Base-by-base conservation (phyloP, 2,888 invertebrate species). In the Diaperis boleti region DNA sequence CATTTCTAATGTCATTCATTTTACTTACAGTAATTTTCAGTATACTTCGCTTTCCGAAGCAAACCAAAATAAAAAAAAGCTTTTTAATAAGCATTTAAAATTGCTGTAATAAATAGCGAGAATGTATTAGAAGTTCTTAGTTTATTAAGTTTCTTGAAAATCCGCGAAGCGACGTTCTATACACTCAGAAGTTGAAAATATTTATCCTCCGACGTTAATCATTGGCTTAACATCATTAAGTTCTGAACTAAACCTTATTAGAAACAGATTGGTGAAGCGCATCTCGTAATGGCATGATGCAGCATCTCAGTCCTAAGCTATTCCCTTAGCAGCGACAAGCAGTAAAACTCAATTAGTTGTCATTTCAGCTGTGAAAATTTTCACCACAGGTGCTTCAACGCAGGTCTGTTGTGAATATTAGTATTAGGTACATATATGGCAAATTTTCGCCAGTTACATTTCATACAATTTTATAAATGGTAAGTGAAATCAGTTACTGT, bases 311-410 rank as follows among this genome's bases (percentile, higher is more conserved):
- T 29, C 39, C 37, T 52, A 52, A 52, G 52, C 37, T 15, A 52
- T 52, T 52, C 52, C 52, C 52, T 52, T 20, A 50, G 50, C 14
- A 52, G 39, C 26, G 22, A 13, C 22, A 52, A 37, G 52, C 52
- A 52, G 52, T 52, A 52, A 52, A 52, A 52, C 52, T 52, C 52
- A 52, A 52, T 52, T 52, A 52, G 52, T 18, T 39, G 39, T 52
- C 52, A 22, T 52, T 52, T 39, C 52, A 52, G 29, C 52, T 22
- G 52, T 52, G 52, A 52, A 52, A 52, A 52, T 37, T 37, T 52
- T 52, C 52, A 52, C 52, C 52, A 37, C 52, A 52, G 52, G 52
- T 52, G 52, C 52, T 52, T n/a, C 50, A 31, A 50, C 37, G 37
- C 50, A 50, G 35, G 37, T 49, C 52, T 52, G 52, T 26, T 42